Evolutionary conservation across 1,140 invertebrate species (phyloP).

Genomic region (Ephestia elutella): DNA sequence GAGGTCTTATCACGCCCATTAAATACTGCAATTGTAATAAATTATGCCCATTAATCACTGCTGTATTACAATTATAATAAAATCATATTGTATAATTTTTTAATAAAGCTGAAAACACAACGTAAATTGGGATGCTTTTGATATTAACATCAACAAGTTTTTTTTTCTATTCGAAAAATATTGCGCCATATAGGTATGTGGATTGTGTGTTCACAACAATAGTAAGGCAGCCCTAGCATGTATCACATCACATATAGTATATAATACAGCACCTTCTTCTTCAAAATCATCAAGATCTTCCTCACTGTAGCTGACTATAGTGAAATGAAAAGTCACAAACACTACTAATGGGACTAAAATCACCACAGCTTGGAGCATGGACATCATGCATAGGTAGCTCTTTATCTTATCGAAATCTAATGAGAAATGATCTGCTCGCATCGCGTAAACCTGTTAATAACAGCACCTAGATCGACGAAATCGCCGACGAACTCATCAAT

Average conservation of each 20-base stretch:
- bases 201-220: too few relatives aligned
- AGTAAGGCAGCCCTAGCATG: too few relatives aligned
- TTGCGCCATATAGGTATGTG: too few relatives aligned
- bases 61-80: too few relatives aligned
- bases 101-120: too few relatives aligned
- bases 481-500: neutral
- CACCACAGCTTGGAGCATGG: neutral
- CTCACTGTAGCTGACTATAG: neutral
- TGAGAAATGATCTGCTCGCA: neutral
- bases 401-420: neutral
- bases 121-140: too few relatives aligned
- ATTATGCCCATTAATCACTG: too few relatives aligned
- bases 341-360: neutral
- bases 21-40: too few relatives aligned
- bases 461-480: neutral
- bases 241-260: neutral
- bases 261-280: neutral
- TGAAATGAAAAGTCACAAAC: constrained; percentile 35
- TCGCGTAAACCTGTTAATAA: neutral
- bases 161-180: too few relatives aligned
- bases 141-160: too few relatives aligned
- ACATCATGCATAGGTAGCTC: neutral
- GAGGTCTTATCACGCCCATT: too few relatives aligned
- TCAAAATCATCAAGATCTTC: neutral
- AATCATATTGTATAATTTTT: too few relatives aligned